These are phyloP conservation scores for Nineta flava DNA, from an alignment of 2,888 invertebrate species.

Conservation along the genomic window DNA sequence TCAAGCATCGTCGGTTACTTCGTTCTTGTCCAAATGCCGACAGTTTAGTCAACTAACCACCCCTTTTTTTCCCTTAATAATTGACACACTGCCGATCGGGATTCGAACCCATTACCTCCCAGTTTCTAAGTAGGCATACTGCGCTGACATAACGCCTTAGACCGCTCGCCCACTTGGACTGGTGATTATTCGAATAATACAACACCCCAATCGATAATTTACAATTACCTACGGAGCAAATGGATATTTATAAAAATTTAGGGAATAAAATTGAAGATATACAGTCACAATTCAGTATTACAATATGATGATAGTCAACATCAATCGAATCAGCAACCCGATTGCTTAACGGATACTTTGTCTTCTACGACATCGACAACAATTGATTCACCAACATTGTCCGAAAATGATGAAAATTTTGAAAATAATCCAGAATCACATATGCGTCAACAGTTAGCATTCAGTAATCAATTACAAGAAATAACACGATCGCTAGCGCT, in stretches of 20 bases:
- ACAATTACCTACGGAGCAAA: slow-evolving; percentile 21
- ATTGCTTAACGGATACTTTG: slow-evolving; percentile 19
- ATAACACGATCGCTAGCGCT: slow-evolving; percentile 52
- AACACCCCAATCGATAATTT: slow-evolving; percentile 39
- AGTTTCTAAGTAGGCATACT: no score
- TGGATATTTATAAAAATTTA: neutral
- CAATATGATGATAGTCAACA: slow-evolving; percentile 11
- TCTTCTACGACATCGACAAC: slow-evolving; percentile 6
- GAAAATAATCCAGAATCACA: slow-evolving; percentile 47
- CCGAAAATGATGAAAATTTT: slow-evolving; percentile 29
- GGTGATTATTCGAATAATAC: no score
- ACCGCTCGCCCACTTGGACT: no score
- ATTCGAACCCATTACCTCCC: no score
- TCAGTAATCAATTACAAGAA: slow-evolving; percentile 51
- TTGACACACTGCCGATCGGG: no score
- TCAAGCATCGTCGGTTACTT: no score
- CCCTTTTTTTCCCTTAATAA: no score
- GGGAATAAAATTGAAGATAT: slow-evolving; percentile 3
- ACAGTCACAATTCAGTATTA: neutral
- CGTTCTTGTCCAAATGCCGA: no score
- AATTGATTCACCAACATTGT: slow-evolving; percentile 16
- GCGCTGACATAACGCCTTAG: no score
- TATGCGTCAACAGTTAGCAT: slow-evolving; percentile 48
- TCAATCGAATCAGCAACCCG: slow-evolving; percentile 4
- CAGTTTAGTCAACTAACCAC: no score